Percentiles rank a stretch among this genome's conserved stretches.
These are phyloP conservation scores for Florisuga fusca DNA, from an alignment of 2,797 vertebrate genomes.

Conservation along the genomic window DNA sequence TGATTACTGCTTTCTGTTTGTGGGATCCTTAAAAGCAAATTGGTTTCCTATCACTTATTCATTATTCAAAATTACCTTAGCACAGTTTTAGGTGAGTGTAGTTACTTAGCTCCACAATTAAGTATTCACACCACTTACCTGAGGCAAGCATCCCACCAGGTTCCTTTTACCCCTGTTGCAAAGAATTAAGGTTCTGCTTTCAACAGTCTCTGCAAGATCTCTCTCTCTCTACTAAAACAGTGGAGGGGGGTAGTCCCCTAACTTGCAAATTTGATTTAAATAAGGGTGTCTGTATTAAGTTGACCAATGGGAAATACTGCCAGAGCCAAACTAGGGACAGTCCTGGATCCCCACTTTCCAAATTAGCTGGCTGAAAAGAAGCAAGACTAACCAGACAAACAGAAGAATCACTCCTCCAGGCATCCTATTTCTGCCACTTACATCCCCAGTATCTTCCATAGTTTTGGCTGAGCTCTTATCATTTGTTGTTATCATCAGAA, in stretches of 20 bases:
- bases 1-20: constrained; percentile 44
- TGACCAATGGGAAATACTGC: background rate
- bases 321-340: background rate
- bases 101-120: background rate
- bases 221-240: background rate
- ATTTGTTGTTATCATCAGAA: background rate
- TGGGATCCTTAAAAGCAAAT: constrained; percentile 41
- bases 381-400: background rate
- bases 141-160: background rate
- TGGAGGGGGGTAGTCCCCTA: background rate
- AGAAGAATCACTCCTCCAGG: background rate
- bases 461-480: background rate
- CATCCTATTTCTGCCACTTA: background rate
- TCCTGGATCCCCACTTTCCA: background rate
- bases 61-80: constrained; percentile 46
- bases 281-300: background rate
- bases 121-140: background rate
- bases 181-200: background rate
- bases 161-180: background rate
- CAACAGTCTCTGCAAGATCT: background rate
- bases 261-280: background rate
- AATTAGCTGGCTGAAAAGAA: background rate
- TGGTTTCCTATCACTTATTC: constrained; percentile 26
- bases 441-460: background rate
- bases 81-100: background rate